Evolutionary conservation across 2,888 invertebrate species (phyloP), one percentile per base, ranked within the genome.

Genomic region (Lepidocyrtinus sp.): DNA sequence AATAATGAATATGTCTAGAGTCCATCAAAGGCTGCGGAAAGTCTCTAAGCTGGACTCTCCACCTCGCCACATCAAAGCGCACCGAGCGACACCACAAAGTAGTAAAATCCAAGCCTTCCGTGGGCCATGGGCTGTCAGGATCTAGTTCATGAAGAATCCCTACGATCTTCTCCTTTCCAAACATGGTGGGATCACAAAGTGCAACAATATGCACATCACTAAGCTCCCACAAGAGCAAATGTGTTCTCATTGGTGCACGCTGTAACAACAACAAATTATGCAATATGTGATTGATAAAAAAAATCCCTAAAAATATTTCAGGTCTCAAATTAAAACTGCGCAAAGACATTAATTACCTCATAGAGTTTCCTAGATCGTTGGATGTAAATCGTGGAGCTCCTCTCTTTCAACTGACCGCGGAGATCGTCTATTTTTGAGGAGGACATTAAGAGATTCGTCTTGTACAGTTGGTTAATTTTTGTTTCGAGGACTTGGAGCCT

Each of bases 371-470:
- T 93, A 59, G 94, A 95, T 25, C 97, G 90, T 89, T 98, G 96
- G 77, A 99, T 94, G 89, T 99, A 99, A 87, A 99, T 98, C 89
- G 97, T 96, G 0, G 97, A 95, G 89, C 97, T 97, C 88, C 96
- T 96, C 88, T 95, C 94, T 7, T 93, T 93, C 85, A 99, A 89
- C 85, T 94, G 95, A 0, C 93, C 92, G 89, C 96, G 95, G 12
- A 99, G 90, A 87, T 97, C 96, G 86, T 98, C 97, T 0, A 96
- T 93, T 88, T 95, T 96, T 0, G 93, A 94, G 7, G 94, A 94
- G 0, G 97, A 96, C 55, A 96, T 91, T 85, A 96, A 91, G 2
- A 96, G 90, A 87, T 96, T 94, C 1, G 94, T 93, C 87, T 95
- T 94, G 88, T 94, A 93, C 25, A 97, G 90, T 88, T 95, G 94